A percentile compares a stretch with the other conserved stretches of the same genome.
These are phyloP conservation scores for Drosophila kuntzei DNA, from an alignment of 2,888 invertebrate genomes.

Conservation along the genomic window DNA sequence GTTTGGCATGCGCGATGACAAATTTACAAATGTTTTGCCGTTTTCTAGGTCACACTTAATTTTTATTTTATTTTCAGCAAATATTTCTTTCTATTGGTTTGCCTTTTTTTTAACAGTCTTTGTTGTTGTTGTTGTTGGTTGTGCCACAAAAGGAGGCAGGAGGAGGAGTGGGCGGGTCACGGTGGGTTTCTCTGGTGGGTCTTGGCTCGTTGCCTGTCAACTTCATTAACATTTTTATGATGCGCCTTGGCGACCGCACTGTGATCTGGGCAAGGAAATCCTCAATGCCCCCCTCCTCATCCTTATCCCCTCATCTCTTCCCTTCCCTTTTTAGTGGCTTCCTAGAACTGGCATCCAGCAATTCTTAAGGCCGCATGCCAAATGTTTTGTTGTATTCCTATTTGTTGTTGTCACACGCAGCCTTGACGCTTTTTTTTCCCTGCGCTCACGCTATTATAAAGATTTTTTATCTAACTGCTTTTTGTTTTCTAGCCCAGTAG, in stretches of 20 bases:
- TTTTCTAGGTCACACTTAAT: conserved; percentile 76
- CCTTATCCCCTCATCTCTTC: too few relatives aligned
- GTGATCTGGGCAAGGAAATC: conserved; percentile 59
- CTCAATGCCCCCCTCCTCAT: neutral
- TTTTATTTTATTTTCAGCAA: conserved; percentile 77
- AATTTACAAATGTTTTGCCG: conserved; percentile 61
- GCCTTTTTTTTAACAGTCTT: conserved; percentile 41
- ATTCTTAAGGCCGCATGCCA: conserved; percentile 58
- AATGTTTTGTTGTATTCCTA: conserved; percentile 56
- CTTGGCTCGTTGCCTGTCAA: conserved; percentile 64
- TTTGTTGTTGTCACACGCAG: conserved; percentile 69
- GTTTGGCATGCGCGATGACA: conserved; percentile 51
- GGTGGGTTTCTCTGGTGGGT: conserved; percentile 36
- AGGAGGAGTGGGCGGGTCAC: conserved; percentile 27
- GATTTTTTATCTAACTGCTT: conserved; percentile 79
- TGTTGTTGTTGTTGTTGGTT: conserved; percentile 18
- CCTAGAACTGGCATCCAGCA: conserved; percentile 38
- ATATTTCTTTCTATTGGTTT: conserved; percentile 67
- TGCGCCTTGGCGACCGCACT: conserved; percentile 79
- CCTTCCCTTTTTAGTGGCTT: neutral
- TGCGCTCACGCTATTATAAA: conserved; percentile 67
- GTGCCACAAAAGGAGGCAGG: conserved; percentile 40
- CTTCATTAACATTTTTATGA: conserved; percentile 80
- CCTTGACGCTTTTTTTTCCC: conserved; percentile 62
- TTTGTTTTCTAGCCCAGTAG: conserved; percentile 58